Evolutionary conservation across 1,140 invertebrate species (phyloP).

Genomic region (Chionoecetes opilio): DNA sequence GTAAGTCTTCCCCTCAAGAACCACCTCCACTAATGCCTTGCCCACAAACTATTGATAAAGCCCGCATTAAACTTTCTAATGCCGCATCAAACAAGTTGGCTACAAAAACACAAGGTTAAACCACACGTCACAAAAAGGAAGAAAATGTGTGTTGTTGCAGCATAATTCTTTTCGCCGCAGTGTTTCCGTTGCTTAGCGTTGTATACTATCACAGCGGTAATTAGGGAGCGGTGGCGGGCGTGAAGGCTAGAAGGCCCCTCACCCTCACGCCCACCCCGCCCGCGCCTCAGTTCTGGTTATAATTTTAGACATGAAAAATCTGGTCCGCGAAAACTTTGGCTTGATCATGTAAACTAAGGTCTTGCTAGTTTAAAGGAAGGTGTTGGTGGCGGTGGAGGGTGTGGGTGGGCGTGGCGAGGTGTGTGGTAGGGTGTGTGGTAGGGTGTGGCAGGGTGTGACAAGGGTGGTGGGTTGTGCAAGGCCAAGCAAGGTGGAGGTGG

Average conservation of each 20-base stretch:
- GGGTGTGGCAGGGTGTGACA: not conserved
- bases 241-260: not conserved
- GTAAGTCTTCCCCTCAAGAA: not conserved
- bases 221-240: not conserved
- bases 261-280: not conserved
- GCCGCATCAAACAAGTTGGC: not conserved
- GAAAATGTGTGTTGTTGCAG: not conserved
- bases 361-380: constrained; percentile 6
- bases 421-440: not conserved
- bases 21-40: not conserved
- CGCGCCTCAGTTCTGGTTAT: not conserved
- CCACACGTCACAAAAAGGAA: constrained; percentile 15
- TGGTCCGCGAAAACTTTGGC: not conserved
- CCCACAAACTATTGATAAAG: constrained; percentile 2
- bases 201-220: not conserved
- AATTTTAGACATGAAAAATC: constrained; percentile 10
- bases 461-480: not conserved
- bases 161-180: not conserved
- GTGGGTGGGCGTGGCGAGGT: not conserved
- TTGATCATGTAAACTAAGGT: constrained; percentile 30
- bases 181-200: not conserved
- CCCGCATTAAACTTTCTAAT: not conserved
- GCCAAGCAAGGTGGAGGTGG: not conserved
- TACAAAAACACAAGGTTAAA: constrained; percentile 20
- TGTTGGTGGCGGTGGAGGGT: not conserved